Evolutionary conservation across 1,140 invertebrate genomes (phyloP), one percentile per base, ranked within the genome.

Genomic region (Antheraea mylitta): DNA sequence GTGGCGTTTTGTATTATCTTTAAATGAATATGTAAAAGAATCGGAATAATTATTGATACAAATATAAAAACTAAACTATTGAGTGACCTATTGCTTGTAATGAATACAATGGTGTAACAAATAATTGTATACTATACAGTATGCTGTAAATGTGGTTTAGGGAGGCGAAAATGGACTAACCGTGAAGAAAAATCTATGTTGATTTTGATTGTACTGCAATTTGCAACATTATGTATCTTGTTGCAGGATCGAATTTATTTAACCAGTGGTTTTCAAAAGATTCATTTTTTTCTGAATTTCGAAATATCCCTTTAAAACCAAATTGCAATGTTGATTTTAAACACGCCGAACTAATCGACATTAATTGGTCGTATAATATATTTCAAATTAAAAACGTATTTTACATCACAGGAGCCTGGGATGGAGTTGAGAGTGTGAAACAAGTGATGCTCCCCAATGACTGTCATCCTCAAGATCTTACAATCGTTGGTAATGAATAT

Each of bases 311-410:
- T 48, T 59, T 30, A 63, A 64, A 30, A 42, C 7, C 16, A 59
- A 62, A 75, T 19, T 58, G 36, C 10, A 71, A 80, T 53, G 72
- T 80, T 48, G 62, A 79, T 70, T 61, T 72, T 30, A 67, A 75
- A 30, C 37, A 58, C 10, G 67, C 76, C 16, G 79, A 80, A 66
- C 68, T 89, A 62, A n/a, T 79, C 2, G 65, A 76, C 36, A 77
- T 83, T 10, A 78, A 70, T 64, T 91, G 89, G 89, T 85, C 87
- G 0, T 89, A 91, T 68, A 91, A 89, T 71, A 78, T 91, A 68
- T 82, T 85, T 64, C 18, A 77, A 70, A 60, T 73, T 45, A 69
- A 79, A 64, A 68, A 80, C 30, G 58, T 18, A 9, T 81, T 82
- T 64, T 86, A 77, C 67, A 22, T 89, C 53, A 70, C 79, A 11